Evolutionary conservation across 2,113 vertebrate genomes (phyloP).

Genomic region (Spermophilus dauricus): DNA sequence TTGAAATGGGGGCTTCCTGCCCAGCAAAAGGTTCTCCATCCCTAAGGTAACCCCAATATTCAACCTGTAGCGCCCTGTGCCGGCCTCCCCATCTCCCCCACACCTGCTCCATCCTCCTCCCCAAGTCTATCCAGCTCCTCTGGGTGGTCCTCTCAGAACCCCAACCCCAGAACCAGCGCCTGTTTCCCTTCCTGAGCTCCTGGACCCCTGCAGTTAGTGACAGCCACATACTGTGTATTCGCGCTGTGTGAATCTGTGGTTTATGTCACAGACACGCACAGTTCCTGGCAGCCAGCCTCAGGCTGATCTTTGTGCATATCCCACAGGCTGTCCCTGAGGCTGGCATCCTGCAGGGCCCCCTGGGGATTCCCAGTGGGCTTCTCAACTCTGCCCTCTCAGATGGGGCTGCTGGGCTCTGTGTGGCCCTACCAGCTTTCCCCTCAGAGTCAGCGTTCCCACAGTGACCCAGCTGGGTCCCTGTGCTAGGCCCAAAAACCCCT

Average conservation of each 20-base stretch:
- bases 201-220: no score
- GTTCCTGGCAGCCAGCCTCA: not conserved
- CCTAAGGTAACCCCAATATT: not conserved
- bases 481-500: not conserved
- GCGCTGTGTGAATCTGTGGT: not conserved
- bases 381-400: not conserved
- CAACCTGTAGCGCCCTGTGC: accelerated
- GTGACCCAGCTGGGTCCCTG: not conserved
- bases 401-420: not conserved
- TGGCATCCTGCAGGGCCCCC: not conserved
- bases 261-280: not conserved
- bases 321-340: not conserved
- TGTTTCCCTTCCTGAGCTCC: accelerated
- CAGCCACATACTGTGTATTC: not conserved
- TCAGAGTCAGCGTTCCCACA: not conserved
- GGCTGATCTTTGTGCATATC: not conserved
- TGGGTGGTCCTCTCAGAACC: not conserved
- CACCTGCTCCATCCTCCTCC: not conserved
- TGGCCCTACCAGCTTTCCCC: not conserved
- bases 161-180: no score
- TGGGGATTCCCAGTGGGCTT: not conserved
- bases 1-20: not conserved
- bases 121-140: not conserved
- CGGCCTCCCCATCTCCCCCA: not conserved
- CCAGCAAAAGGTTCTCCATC: not conserved